Evolutionary conservation across 2,888 invertebrate genomes (phyloP).

Genomic region (Diadegma fenestrale): DNA sequence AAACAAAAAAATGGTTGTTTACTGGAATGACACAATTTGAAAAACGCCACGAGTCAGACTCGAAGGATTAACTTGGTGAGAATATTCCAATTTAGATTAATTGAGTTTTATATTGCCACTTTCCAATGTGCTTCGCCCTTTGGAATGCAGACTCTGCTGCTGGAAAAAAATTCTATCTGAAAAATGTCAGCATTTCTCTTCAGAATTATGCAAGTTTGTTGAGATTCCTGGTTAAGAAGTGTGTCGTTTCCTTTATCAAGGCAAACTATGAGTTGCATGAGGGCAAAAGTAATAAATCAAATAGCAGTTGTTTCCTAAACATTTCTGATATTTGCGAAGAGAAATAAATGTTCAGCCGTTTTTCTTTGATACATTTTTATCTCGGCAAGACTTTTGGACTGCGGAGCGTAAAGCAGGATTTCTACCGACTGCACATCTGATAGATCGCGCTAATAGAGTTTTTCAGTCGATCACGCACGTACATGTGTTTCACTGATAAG

Average conservation of each 20-base stretch:
- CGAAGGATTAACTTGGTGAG: neutral
- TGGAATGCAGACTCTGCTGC: neutral
- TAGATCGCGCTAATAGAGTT: neutral
- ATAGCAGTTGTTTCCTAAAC: too few relatives aligned
- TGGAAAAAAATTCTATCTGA: neutral
- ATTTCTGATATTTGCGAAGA: too few relatives aligned
- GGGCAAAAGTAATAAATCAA: too few relatives aligned
- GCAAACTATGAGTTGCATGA: too few relatives aligned
- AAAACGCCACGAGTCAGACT: too few relatives aligned
- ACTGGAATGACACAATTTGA: too few relatives aligned
- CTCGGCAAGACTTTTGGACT: too few relatives aligned
- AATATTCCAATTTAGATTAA: neutral
- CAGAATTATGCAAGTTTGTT: neutral
- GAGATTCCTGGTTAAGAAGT: neutral
- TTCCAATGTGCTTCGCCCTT: neutral
- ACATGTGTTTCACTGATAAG: neutral
- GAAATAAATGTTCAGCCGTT: too few relatives aligned
- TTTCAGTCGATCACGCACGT: neutral
- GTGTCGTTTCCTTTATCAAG: neutral
- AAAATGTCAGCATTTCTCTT: neutral
- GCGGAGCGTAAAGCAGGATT: too few relatives aligned
- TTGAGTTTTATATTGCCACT: neutral
- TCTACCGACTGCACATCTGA: too few relatives aligned
- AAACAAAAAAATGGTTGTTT: too few relatives aligned
- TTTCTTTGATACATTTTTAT: too few relatives aligned